Evolutionary conservation across 2,113 vertebrate species (phyloP), one percentile per base, ranked within the genome.

Genomic region (Ardeotis arabs): DNA sequence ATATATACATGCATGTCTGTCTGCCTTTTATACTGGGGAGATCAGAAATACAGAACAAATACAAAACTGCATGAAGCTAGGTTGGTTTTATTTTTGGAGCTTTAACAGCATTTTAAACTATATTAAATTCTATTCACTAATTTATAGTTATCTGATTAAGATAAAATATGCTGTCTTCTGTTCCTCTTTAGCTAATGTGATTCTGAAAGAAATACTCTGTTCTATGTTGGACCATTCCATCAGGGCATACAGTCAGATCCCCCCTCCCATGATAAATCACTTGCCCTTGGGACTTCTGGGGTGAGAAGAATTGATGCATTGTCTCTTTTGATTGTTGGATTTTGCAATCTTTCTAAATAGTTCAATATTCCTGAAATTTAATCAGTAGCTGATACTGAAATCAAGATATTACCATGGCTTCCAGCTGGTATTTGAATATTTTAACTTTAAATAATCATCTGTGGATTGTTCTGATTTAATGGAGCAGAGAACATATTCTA

Each of bases 381-480:
- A 74, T 90, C 81, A 70, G 77, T 52, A 85, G 39, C 49, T 74
- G 75, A 64, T 76, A 55, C 44, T 50, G 59, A 95, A 94, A 77
- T 94, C 55, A 88, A 84, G 82, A 37, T 77, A 94, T 77, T 86
- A 70, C 60, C 1, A 0, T 87, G 68, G 49, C 68, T 94, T 83
- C 94, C 87, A 86, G 84, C 47, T 56, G 82, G 41, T 81, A 55
- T 85, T 79, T 93, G 95, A 95, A 75, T 97, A 90, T 88, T 95
- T 84, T 91, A 78, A 70, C 63, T 87, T 87, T 47, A 69, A 96
- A 91, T 84, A 86, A 55, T 89, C 17, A 64, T 77, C 59, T 73
- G 29, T 55, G 66, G 45, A 84, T 82, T 67, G 55, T 14, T 64
- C 45, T 93, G 60, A 68, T 84, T 73, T 96, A 93, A 68, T 70